phyloP scores from a whole-genome alignment of 1,140 invertebrate species.

The Mylabris phalerata region DNA sequence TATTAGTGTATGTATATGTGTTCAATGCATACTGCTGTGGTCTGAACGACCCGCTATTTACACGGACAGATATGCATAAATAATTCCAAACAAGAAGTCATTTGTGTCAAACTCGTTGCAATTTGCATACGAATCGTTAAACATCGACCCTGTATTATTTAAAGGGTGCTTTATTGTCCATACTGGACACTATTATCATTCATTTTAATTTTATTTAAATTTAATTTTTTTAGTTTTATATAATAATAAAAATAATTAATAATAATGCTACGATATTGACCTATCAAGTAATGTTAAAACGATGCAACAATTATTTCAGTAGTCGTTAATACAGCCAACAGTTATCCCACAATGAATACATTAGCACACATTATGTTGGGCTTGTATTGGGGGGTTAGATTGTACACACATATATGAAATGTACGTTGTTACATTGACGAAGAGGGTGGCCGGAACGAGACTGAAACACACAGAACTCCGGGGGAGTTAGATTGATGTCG shows the following conservation, averaged over 20 bases:
- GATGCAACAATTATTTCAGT: conserved; percentile 12
- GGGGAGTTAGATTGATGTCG: conserved; percentile 37
- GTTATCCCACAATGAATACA: conserved; percentile 17
- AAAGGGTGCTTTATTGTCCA: conserved; percentile 19
- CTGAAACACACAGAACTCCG: not conserved
- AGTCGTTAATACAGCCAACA: conserved; percentile 10
- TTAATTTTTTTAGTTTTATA: too few relatives aligned
- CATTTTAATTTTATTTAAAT: too few relatives aligned
- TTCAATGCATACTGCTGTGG: conserved; percentile 4
- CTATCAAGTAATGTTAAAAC: conserved; percentile 8
- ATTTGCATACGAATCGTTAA: conserved; percentile 23
- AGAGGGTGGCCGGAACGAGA: conserved; percentile 8
- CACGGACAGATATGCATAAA: conserved; percentile 23
- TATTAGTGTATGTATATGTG: too few relatives aligned
- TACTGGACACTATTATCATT: too few relatives aligned
- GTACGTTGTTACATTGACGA: conserved; percentile 2
- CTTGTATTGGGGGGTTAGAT: not conserved
- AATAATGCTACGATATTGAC: not conserved
- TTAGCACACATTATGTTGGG: conserved; percentile 15
- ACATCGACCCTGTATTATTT: conserved; percentile 16
- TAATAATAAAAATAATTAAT: too few relatives aligned
- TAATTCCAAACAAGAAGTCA: conserved; percentile 25
- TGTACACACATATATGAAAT: conserved; percentile 8
- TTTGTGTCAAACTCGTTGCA: conserved; percentile 23
- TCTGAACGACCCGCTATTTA: conserved; percentile 19